A percentile compares a stretch with the other conserved stretches of the same genome.
These are phyloP conservation scores for Gopherus flavomarginatus DNA, from an alignment of 2,113 vertebrate genomes.

Conservation along the genomic window DNA sequence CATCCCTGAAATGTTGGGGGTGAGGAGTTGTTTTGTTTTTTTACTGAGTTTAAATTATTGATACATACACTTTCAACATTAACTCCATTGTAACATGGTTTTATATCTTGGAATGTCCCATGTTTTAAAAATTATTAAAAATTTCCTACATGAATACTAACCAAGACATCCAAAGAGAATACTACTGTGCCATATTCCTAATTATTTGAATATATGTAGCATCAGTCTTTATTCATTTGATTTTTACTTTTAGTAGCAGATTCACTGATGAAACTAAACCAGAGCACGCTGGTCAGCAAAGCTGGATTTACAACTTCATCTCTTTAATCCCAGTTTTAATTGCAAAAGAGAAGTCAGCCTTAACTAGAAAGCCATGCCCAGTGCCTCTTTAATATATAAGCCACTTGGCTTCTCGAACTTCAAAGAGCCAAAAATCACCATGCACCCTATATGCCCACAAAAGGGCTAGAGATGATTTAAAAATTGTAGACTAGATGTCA, in stretches of 20 bases:
- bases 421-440: not conserved
- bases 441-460: not conserved
- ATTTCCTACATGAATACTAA: not conserved
- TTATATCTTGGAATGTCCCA: not conserved
- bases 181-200: too few relatives aligned
- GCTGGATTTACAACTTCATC: not conserved
- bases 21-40: not conserved
- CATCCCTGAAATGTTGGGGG: too few relatives aligned
- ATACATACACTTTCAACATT: not conserved
- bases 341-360: conserved; percentile 15
- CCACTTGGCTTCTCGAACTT: conserved; percentile 16
- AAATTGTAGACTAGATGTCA: not conserved
- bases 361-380: conserved; percentile 43
- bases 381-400: conserved; percentile 45
- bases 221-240: not conserved
- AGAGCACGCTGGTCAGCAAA: conserved; percentile 1
- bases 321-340: conserved; percentile 50
- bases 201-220: not conserved
- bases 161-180: not conserved
- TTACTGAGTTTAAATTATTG: not conserved
- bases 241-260: not conserved
- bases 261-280: not conserved
- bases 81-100: not conserved
- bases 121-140: not conserved
- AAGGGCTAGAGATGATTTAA: conserved; percentile 27